Evolutionary conservation across 2,113 vertebrate species (phyloP).

Genomic region (Ictidomys tridecemlineatus): DNA sequence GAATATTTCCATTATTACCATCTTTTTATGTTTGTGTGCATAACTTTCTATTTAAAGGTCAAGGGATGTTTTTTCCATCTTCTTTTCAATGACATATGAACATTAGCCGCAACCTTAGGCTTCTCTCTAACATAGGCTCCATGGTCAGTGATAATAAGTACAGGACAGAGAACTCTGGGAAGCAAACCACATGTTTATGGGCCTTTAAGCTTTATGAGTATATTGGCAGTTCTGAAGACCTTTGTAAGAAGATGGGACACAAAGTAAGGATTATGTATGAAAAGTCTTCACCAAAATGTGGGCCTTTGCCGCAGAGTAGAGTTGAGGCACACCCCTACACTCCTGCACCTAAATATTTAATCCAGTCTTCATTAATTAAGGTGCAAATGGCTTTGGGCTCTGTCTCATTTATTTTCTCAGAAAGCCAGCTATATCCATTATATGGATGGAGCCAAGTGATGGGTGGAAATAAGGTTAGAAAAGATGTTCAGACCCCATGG

Average conservation of each 20-base stretch:
- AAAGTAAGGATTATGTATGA: constrained; percentile 72
- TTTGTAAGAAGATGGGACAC: constrained; percentile 71
- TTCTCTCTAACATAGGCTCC: constrained; percentile 78
- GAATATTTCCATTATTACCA: constrained; percentile 69
- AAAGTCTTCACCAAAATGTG: constrained; percentile 54
- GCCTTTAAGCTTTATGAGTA: constrained; percentile 75
- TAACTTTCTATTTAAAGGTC: constrained; percentile 77
- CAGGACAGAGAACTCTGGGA: constrained; percentile 65
- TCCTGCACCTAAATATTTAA: neutral
- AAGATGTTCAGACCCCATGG: constrained; percentile 27
- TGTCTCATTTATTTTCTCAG: constrained; percentile 54
- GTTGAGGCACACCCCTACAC: neutral
- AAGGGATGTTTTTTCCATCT: constrained; percentile 75
- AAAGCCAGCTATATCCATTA: neutral
- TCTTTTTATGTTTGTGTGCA: constrained; percentile 67
- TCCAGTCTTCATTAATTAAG: constrained; percentile 48
- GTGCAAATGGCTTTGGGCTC: neutral
- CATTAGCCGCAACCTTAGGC: constrained; percentile 27
- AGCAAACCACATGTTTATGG: constrained; percentile 76
- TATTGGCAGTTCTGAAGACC: constrained; percentile 67
- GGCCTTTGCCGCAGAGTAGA: constrained; percentile 37
- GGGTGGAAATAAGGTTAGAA: constrained; percentile 49
- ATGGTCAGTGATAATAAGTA: constrained; percentile 77
- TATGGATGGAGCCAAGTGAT: neutral
- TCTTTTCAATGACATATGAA: constrained; percentile 73